Base-by-base conservation (phyloP, 2,113 vertebrate species). In the Arothron firmamentum region DNA sequence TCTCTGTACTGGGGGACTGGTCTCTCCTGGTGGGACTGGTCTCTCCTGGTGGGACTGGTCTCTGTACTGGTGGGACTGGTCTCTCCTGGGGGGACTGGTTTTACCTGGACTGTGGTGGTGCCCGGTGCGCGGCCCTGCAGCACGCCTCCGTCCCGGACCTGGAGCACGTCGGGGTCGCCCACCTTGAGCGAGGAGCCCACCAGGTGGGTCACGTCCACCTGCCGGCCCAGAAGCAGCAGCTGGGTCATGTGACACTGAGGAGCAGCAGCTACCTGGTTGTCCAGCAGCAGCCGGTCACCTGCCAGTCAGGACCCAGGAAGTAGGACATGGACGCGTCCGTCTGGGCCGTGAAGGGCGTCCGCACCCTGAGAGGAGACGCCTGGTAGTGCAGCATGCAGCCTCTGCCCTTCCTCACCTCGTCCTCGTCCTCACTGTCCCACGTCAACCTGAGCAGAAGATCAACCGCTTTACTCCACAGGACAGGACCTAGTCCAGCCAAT, bases 371-470 rank as follows among this genome's bases (percentile, higher is more conserved):
- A 70, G 80, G 82, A 0, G 95, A 92, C 0, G 93, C 94, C 56
- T 99, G 96, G 85, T 96, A 98, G 80, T 98, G 96, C n/a, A 96
- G 91, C 42, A 94, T 52, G 2, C 96, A 98, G 31, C 95, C 94
- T 17, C 88, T 75, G 56, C 92, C 93, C 70, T 89, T 91, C 61
- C 90, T 85, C 0, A 95, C 93, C 5, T 98, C 89, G 61, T 91
- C 94, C 41, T 95, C 95, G 1, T 98, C 90, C 0, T 97, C 95
- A 0, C 93, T 95, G 86, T 97, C 94, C 85, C 91, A 89, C 0
- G 88, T 91, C 0, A 92, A 88, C 74, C 96, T 98, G 80, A 59
- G 6, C 23, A 18, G 6, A 54, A 28, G 58, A 17, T n/a, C 16
- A 47, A 17, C 4, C 4, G 6, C 1, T 46, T 46, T 46, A 13